Evolutionary conservation across 2,888 invertebrate genomes (phyloP).

Genomic region (Standfussiana lucernea): DNA sequence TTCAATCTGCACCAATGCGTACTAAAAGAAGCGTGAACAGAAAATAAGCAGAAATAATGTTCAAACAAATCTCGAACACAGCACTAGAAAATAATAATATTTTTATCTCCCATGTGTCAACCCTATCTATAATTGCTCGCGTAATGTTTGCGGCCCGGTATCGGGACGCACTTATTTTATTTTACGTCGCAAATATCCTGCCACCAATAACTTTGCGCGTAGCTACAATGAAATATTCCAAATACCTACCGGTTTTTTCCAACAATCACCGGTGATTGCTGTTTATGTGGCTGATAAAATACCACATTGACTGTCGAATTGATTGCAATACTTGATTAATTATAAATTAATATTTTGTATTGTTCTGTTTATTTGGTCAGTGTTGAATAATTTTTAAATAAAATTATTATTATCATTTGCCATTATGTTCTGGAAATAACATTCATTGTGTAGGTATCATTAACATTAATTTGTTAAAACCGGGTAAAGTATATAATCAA

Average conservation of each 20-base stretch:
- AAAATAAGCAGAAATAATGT: neutral
- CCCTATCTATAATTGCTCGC: constrained; percentile 65
- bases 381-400: constrained; percentile 22
- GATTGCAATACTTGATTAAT: constrained; percentile 42
- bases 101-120: constrained; percentile 48
- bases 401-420: constrained; percentile 9
- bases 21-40: neutral
- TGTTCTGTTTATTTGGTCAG: constrained; percentile 3
- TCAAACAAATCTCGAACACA: neutral
- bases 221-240: constrained; percentile 51
- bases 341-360: constrained; percentile 8
- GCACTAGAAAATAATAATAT: constrained; percentile 32
- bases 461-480: constrained; percentile 1
- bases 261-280: constrained; percentile 44
- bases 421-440: constrained; percentile 4
- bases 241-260: constrained; percentile 44
- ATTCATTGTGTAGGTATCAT: neutral
- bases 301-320: constrained; percentile 46
- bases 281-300: constrained; percentile 52
- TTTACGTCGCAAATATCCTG: constrained; percentile 63
- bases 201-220: constrained; percentile 49
- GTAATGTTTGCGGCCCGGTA: constrained; percentile 65
- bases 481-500: neutral
- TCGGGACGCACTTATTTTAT: constrained; percentile 67
- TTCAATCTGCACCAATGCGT: neutral